A percentile compares a stretch with the other conserved stretches of the same genome.
Conservation (phyloP, 2,888 invertebrate genomes). For the Drosophila mimica region DNA sequence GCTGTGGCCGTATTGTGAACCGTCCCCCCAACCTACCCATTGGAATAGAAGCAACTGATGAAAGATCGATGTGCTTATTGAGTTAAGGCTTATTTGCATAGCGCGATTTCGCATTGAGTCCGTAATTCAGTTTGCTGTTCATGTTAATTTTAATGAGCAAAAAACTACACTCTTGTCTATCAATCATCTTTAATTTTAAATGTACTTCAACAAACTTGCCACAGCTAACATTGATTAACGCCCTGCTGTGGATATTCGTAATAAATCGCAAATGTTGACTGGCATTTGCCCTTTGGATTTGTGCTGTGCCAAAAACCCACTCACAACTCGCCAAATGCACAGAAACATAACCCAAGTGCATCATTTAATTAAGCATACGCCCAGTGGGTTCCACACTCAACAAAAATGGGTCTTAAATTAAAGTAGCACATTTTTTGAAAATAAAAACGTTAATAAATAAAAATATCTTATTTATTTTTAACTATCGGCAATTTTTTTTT, state of each 20-base stretch:
- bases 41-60: slow-evolving; percentile 2
- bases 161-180: no score
- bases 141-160: background rate
- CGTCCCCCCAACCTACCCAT: slow-evolving; percentile 83
- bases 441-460: background rate
- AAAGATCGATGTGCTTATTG: slow-evolving; percentile 57
- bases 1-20: slow-evolving; percentile 84
- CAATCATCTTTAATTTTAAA: background rate
- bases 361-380: slow-evolving; percentile 45
- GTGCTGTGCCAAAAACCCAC: background rate
- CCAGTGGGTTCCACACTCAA: background rate
- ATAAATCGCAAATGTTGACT: slow-evolving; percentile 4
- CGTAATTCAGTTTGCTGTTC: slow-evolving; percentile 2
- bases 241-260: background rate
- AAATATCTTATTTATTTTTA: background rate
- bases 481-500: background rate
- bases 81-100: slow-evolving; percentile 52
- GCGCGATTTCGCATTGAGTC: slow-evolving; percentile 18
- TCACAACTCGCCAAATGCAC: background rate
- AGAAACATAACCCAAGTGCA: slow-evolving; percentile 2
- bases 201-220: background rate
- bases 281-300: background rate
- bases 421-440: background rate
- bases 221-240: background rate
- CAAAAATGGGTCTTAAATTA: background rate